A percentile compares a stretch with the other conserved stretches of the same genome.
These are phyloP conservation scores for Epinotia ramella DNA, from an alignment of 2,888 invertebrate species.

Conservation along the genomic window DNA sequence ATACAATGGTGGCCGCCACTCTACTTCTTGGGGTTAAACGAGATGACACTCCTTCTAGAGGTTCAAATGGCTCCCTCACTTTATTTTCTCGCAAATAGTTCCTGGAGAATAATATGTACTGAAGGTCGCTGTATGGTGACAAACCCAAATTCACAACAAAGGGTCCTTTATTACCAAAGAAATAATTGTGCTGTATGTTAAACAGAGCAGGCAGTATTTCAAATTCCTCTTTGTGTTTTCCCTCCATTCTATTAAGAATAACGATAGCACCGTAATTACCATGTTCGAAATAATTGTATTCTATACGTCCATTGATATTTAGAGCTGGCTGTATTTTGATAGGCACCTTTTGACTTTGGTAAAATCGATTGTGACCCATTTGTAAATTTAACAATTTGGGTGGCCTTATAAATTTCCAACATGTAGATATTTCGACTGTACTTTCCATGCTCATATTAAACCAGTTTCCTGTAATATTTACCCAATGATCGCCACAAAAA, in stretches of 20 bases:
- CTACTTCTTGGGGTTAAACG: slow-evolving; percentile 94
- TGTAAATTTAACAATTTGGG: slow-evolving; percentile 86
- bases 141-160: slow-evolving; percentile 95
- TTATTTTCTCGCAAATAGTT: slow-evolving; percentile 95
- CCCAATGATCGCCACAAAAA: slow-evolving; percentile 93
- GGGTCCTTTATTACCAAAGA: slow-evolving; percentile 94
- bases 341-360: slow-evolving; percentile 90
- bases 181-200: slow-evolving; percentile 93
- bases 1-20: slow-evolving; percentile 96
- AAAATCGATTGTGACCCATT: slow-evolving; percentile 94
- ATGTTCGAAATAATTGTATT: slow-evolving; percentile 94
- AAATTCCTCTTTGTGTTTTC: slow-evolving; percentile 90
- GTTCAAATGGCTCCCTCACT: slow-evolving; percentile 93
- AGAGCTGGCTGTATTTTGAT: slow-evolving; percentile 93
- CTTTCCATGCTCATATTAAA: slow-evolving; percentile 92
- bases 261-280: slow-evolving; percentile 93
- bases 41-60: slow-evolving; percentile 86
- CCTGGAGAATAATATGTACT: slow-evolving; percentile 93
- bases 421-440: slow-evolving; percentile 93
- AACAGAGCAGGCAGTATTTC: slow-evolving; percentile 90
- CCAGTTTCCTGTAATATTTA: slow-evolving; percentile 96
- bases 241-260: slow-evolving; percentile 90
- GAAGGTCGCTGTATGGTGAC: slow-evolving; percentile 93
- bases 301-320: slow-evolving; percentile 91
- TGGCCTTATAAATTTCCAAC: slow-evolving; percentile 88